These are phyloP conservation scores for Chironomus tentans DNA, from an alignment of 2,888 invertebrate species.

Conservation along the genomic window DNA sequence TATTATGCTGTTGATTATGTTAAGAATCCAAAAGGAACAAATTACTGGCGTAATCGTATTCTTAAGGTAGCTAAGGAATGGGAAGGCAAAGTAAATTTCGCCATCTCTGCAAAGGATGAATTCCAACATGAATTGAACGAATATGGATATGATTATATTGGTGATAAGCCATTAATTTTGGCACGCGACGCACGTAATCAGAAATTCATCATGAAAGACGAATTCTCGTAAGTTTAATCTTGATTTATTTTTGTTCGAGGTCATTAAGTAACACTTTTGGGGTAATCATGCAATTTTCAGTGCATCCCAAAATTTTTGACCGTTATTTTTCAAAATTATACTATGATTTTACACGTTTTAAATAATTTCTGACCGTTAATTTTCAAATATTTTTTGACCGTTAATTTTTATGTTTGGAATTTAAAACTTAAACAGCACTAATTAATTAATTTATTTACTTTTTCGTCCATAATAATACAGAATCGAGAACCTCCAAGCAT, in stretches of 20 bases:
- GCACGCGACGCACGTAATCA: slow-evolving; percentile 74
- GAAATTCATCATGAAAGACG: slow-evolving; percentile 82
- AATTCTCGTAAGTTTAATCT: slow-evolving; percentile 64
- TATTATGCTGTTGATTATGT: slow-evolving; percentile 93
- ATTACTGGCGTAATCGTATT: slow-evolving; percentile 97
- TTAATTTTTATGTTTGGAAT: too few relatives aligned
- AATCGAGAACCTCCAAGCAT: slow-evolving; percentile 72
- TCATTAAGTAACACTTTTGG: too few relatives aligned
- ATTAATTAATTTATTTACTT: too few relatives aligned
- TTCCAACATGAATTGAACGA: slow-evolving; percentile 92
- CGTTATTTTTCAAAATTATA: too few relatives aligned
- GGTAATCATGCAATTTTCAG: too few relatives aligned
- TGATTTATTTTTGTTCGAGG: neutral
- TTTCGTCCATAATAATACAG: slow-evolving; percentile 41
- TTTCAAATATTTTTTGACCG: too few relatives aligned
- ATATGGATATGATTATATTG: slow-evolving; percentile 79
- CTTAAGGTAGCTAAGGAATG: slow-evolving; percentile 59
- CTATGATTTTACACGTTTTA: too few relatives aligned
- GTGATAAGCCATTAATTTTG: slow-evolving; percentile 82
- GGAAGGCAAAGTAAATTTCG: slow-evolving; percentile 60
- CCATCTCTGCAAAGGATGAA: slow-evolving; percentile 85
- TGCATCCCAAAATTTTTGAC: too few relatives aligned
- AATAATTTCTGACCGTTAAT: too few relatives aligned
- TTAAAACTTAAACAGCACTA: too few relatives aligned
- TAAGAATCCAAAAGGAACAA: slow-evolving; percentile 95